phyloP scores from a whole-genome alignment of 1,140 invertebrate species.

The Drosophila chauvacae region DNA sequence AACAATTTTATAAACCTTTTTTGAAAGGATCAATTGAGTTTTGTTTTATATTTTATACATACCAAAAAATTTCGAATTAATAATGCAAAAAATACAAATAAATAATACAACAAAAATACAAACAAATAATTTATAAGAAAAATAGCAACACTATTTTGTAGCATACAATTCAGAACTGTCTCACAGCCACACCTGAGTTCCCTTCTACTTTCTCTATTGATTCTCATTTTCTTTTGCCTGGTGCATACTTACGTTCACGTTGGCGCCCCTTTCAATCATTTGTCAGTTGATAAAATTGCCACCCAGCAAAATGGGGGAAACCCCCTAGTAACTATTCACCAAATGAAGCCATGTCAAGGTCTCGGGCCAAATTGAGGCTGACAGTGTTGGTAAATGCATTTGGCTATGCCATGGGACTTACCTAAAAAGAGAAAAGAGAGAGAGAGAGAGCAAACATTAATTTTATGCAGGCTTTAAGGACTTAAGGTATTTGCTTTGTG shows the following conservation, averaged over 20 bases:
- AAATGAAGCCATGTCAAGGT: slow-evolving; percentile 42
- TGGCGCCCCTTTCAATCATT: slow-evolving; percentile 39
- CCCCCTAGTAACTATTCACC: no score
- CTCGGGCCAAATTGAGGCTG: slow-evolving; percentile 19
- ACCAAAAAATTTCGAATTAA: no score
- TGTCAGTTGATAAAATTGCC: slow-evolving; percentile 37
- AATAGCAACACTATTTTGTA: background rate
- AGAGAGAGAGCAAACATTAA: slow-evolving; percentile 6
- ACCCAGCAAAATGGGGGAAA: background rate
- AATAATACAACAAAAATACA: background rate
- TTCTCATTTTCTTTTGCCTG: slow-evolving; percentile 18
- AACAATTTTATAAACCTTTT: no score
- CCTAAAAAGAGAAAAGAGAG: slow-evolving; percentile 23
- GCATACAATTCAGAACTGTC: slow-evolving; percentile 18
- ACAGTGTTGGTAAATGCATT: slow-evolving; percentile 25
- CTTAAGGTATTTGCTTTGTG: slow-evolving; percentile 4
- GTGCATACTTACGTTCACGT: slow-evolving; percentile 16
- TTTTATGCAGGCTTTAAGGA: slow-evolving; percentile 13
- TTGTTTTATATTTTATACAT: no score
- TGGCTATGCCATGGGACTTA: slow-evolving; percentile 26
- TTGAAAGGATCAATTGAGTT: no score
- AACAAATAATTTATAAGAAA: background rate
- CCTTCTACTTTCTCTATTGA: slow-evolving; percentile 1
- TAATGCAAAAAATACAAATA: background rate
- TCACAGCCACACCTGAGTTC: slow-evolving; percentile 1